phyloP scores from a whole-genome alignment of 2,797 vertebrate genomes.

The Crax fasciolata region DNA sequence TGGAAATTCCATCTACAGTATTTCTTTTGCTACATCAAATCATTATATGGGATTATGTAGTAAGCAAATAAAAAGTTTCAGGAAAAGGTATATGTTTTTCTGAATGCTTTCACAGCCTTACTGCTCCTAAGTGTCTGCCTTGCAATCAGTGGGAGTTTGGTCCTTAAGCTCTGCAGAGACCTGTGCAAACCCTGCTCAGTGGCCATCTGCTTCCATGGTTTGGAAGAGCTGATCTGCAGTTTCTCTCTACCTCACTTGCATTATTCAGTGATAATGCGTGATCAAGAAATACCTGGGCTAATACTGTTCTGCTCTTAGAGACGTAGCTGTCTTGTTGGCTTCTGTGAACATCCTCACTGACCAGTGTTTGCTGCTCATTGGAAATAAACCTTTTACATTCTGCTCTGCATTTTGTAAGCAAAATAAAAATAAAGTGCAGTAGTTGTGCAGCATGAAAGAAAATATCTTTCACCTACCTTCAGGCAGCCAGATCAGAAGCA shows the following conservation, averaged over 20 bases:
- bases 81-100: neutral
- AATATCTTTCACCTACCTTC: neutral
- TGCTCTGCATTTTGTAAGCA: neutral
- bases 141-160: neutral
- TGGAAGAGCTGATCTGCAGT: neutral
- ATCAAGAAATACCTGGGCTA: neutral
- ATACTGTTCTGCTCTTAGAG: neutral
- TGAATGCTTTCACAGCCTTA: neutral
- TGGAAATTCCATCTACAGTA: fast-evolving
- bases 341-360: neutral
- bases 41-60: neutral
- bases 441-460: neutral
- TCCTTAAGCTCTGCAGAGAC: neutral
- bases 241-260: fast-evolving
- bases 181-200: neutral
- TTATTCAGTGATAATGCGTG: neutral
- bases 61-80: neutral
- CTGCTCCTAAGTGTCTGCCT: neutral
- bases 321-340: neutral
- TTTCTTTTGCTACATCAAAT: neutral
- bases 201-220: neutral
- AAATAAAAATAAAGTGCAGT: neutral
- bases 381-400: neutral
- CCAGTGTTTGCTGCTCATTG: neutral
- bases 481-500: neutral